Evolutionary conservation across 2,113 vertebrate genomes (phyloP).

Genomic region (Ursus arctos): DNA sequence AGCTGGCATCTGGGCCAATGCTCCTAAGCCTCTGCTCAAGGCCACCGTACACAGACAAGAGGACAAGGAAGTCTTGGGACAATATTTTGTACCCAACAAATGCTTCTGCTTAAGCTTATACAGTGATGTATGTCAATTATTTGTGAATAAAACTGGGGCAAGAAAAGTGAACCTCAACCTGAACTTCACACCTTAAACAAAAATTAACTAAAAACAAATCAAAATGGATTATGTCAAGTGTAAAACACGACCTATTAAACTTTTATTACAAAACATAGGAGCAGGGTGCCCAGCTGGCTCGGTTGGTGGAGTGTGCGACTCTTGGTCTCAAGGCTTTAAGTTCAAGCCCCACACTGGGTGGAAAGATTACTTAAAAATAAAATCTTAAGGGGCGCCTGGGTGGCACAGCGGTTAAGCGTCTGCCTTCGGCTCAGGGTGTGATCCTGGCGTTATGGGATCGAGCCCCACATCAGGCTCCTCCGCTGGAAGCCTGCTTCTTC

Average conservation of each 20-base stretch:
- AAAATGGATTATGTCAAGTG: not conserved
- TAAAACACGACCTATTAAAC: not conserved
- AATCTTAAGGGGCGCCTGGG: too few species aligned
- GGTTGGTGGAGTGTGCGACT: not conserved
- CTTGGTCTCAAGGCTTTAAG: not conserved
- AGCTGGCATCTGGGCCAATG: not conserved
- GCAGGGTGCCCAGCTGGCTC: not conserved
- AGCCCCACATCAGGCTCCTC: too few species aligned
- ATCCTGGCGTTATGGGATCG: too few species aligned
- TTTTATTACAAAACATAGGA: not conserved
- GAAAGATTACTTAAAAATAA: not conserved
- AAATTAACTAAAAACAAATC: not conserved
- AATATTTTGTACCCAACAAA: fast-evolving
- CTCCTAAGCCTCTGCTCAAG: too few species aligned
- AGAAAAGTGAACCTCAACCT: too few species aligned
- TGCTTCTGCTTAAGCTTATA: not conserved
- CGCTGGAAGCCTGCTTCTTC: too few species aligned
- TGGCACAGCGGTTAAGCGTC: too few species aligned
- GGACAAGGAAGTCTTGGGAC: too few species aligned
- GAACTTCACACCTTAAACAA: not conserved
- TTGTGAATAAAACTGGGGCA: not conserved
- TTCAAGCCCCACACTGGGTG: not conserved
- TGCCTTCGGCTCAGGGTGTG: too few species aligned
- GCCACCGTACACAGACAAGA: not conserved
- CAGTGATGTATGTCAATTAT: not conserved